Percentiles rank a stretch among this genome's conserved stretches.
Evolutionary conservation across 2,888 invertebrate genomes (phyloP).

Genomic region (Pandemis cinnamomeana): DNA sequence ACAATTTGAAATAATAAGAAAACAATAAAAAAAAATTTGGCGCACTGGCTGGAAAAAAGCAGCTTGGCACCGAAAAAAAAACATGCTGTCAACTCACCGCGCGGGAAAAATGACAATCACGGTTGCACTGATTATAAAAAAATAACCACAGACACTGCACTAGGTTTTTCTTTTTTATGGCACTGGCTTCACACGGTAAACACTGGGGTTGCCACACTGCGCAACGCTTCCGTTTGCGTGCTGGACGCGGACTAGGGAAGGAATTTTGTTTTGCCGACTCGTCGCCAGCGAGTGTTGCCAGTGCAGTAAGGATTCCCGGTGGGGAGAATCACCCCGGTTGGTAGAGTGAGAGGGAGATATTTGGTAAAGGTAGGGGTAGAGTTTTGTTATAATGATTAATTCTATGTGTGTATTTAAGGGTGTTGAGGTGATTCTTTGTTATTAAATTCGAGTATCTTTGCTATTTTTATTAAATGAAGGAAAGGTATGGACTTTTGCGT

Average conservation of each 20-base stretch:
- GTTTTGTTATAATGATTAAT: not conserved
- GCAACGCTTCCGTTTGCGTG: slow-evolving; percentile 27
- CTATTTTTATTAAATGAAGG: too few species aligned
- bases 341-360: slow-evolving; percentile 1
- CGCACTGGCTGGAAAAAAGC: slow-evolving; percentile 13
- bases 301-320: slow-evolving; percentile 11
- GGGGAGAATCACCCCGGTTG: slow-evolving; percentile 34
- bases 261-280: slow-evolving; percentile 53
- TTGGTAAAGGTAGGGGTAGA: not conserved
- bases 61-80: slow-evolving; percentile 13
- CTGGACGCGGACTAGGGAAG: slow-evolving; percentile 53
- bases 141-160: slow-evolving; percentile 35
- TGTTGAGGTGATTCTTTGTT: not conserved
- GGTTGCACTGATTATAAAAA: slow-evolving; percentile 33
- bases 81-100: slow-evolving; percentile 38
- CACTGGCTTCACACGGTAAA: slow-evolving; percentile 28
- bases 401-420: not conserved
- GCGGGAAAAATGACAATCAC: slow-evolving; percentile 39
- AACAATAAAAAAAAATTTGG: not conserved
- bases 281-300: slow-evolving; percentile 48
- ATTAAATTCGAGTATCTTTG: not conserved
- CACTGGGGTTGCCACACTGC: not conserved
- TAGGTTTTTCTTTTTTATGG: slow-evolving; percentile 25
- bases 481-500: too few species aligned
- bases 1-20: too few species aligned